phyloP scores from a whole-genome alignment of 1,140 invertebrate species.

The Drosophila sturtevanti region DNA sequence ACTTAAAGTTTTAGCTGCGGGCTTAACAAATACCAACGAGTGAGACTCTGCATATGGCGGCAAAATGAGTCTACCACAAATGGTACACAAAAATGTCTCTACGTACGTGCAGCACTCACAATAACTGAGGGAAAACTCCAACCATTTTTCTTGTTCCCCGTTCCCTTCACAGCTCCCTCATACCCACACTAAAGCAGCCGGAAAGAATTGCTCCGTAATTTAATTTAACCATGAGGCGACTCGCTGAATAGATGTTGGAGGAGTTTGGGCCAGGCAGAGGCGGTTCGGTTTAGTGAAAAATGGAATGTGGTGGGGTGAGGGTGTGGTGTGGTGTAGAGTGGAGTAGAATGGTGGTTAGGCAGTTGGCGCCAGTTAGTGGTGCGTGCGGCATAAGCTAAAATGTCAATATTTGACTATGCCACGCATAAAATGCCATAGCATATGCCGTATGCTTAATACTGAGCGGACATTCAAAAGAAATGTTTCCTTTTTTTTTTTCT shows the following conservation, averaged over 20 bases:
- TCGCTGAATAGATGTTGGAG: conserved; percentile 1
- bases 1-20: conserved; percentile 45
- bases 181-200: conserved; percentile 57
- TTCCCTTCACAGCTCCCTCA: too few species aligned
- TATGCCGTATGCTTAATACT: conserved; percentile 48
- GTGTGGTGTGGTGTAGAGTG: neutral
- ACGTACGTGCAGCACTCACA: conserved; percentile 61
- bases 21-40: conserved; percentile 50
- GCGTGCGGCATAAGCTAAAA: conserved; percentile 73
- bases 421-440: conserved; percentile 69
- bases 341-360: conserved; percentile 18
- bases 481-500: conserved; percentile 35
- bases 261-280: neutral
- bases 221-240: conserved; percentile 66
- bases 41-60: conserved; percentile 35
- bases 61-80: conserved; percentile 53
- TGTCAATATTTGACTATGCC: conserved; percentile 78
- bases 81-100: conserved; percentile 35
- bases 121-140: conserved; percentile 42
- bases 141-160: neutral
- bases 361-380: conserved; percentile 62
- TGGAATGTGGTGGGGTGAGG: neutral
- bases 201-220: conserved; percentile 78
- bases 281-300: too few species aligned
- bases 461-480: conserved; percentile 61